phyloP scores from a whole-genome alignment of 2,113 vertebrate genomes.

The Amblyopsis rosae region DNA sequence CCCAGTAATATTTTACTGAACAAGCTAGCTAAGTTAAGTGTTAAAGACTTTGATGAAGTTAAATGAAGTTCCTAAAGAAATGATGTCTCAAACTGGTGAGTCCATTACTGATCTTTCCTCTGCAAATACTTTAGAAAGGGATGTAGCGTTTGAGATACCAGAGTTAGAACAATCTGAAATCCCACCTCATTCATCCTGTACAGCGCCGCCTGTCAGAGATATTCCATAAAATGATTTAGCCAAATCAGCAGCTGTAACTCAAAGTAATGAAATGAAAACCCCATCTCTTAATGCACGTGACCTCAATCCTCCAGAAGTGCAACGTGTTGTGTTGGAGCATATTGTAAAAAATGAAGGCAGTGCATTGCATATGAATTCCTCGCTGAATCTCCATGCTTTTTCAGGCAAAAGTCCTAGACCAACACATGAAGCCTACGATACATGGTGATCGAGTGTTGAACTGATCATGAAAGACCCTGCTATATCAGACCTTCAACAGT shows the following conservation, averaged over 20 bases:
- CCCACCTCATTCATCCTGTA: too few species aligned
- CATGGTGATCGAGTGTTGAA: neutral
- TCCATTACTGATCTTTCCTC: neutral
- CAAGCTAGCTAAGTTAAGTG: slow-evolving; percentile 4
- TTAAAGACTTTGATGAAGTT: slow-evolving; percentile 9
- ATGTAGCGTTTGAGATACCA: too few species aligned
- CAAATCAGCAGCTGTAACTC: too few species aligned
- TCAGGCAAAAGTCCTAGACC: neutral
- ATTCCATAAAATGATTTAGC: too few species aligned
- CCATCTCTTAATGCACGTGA: slow-evolving; percentile 10
- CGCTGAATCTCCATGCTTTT: neutral
- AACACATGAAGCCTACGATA: neutral
- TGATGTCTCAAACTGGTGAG: slow-evolving; percentile 3
- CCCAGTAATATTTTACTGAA: neutral
- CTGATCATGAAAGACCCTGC: neutral
- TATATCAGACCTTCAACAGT: neutral
- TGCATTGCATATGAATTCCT: slow-evolving; percentile 2
- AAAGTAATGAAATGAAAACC: neutral
- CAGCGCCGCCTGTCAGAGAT: too few species aligned
- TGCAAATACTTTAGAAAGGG: too few species aligned
- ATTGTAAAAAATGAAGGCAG: slow-evolving; percentile 2
- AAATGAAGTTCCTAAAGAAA: slow-evolving; percentile 1
- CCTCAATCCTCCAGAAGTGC: slow-evolving; percentile 9
- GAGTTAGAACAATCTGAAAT: too few species aligned
- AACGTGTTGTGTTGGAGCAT: slow-evolving; percentile 9